A percentile compares a stretch with the other conserved stretches of the same genome.
Evolutionary conservation across 2,888 invertebrate genomes (phyloP).

Genomic region (Drosophila quasianomalipes): DNA sequence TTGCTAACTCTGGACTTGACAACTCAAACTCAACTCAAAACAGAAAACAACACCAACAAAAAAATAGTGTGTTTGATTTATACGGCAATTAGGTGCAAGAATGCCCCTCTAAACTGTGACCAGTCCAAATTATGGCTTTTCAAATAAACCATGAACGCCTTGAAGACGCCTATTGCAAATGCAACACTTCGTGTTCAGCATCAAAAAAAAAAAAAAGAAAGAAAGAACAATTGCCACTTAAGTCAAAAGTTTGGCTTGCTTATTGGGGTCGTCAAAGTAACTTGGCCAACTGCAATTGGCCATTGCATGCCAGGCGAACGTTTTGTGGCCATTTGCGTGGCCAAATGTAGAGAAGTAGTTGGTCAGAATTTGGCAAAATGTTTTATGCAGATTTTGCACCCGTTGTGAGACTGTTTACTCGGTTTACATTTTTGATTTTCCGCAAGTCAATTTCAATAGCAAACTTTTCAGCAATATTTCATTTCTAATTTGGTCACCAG

Average conservation of each 20-base stretch:
- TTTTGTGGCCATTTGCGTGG: conserved; percentile 72
- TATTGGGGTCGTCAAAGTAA: not conserved
- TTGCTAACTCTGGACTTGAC: conserved; percentile 11
- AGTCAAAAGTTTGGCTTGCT: conserved; percentile 64
- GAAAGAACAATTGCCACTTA: conserved; percentile 72
- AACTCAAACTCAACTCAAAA: conserved; percentile 7
- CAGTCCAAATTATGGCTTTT: conserved; percentile 24
- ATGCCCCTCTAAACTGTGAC: conserved; percentile 42
- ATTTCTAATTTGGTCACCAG: conserved; percentile 46
- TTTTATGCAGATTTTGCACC: conserved; percentile 70
- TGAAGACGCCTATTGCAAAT: conserved; percentile 50
- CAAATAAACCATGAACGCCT: conserved; percentile 24
- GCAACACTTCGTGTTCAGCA: conserved; percentile 56
- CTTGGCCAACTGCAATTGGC: conserved; percentile 16
- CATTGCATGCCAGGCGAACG: conserved; percentile 67
- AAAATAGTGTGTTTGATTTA: conserved; percentile 27
- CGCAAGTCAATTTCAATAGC: conserved; percentile 47
- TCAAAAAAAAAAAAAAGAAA: conserved; percentile 37
- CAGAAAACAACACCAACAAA: not conserved
- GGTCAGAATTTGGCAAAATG: conserved; percentile 38
- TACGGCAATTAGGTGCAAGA: conserved; percentile 52
- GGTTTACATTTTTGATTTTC: conserved; percentile 61
- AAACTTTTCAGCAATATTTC: conserved; percentile 55
- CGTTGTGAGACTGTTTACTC: conserved; percentile 33
- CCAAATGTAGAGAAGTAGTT: conserved; percentile 11